Percentiles rank a stretch among this genome's conserved stretches.
phyloP scores from a whole-genome alignment of 53 echinoderm and acorn worm species.

The Glandiceps talaboti region DNA sequence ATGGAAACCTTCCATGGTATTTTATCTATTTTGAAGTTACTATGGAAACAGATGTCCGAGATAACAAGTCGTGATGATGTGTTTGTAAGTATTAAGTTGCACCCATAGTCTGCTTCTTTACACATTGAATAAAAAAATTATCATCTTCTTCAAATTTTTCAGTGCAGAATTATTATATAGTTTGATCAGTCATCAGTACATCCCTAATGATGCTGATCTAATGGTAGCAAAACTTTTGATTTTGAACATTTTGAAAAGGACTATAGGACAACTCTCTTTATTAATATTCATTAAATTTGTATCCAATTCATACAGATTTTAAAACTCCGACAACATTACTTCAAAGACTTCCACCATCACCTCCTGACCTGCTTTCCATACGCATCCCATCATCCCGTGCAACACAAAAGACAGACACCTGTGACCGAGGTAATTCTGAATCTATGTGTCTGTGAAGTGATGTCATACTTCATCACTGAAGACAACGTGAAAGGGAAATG shows the following conservation, averaged over 20 bases:
- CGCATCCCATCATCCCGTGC: slow-evolving; percentile 16
- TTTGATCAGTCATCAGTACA: too few species aligned
- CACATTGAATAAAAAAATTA: too few species aligned
- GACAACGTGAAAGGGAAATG: slow-evolving; percentile 24
- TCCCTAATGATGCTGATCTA: too few species aligned
- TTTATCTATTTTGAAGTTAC: slow-evolving; percentile 38
- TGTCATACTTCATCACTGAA: slow-evolving; percentile 47
- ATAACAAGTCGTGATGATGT: neutral
- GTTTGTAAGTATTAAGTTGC: neutral
- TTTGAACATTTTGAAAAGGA: too few species aligned
- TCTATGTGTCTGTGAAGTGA: slow-evolving; percentile 49
- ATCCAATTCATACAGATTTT: slow-evolving; percentile 4
- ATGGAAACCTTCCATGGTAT: slow-evolving; percentile 57
- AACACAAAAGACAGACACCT: slow-evolving; percentile 10
- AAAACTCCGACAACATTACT: slow-evolving; percentile 32
- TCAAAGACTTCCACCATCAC: slow-evolving; percentile 41
- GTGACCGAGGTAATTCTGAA: slow-evolving; percentile 28
- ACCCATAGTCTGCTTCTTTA: too few species aligned
- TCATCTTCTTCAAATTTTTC: too few species aligned
- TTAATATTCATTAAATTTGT: too few species aligned
- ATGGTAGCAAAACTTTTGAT: too few species aligned
- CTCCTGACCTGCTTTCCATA: slow-evolving; percentile 51
- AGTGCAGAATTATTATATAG: too few species aligned
- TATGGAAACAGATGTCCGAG: neutral
- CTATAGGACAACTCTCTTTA: too few species aligned